Evolutionary conservation across 2,113 vertebrate species (phyloP).

Genomic region (Toxotes chatareus): DNA sequence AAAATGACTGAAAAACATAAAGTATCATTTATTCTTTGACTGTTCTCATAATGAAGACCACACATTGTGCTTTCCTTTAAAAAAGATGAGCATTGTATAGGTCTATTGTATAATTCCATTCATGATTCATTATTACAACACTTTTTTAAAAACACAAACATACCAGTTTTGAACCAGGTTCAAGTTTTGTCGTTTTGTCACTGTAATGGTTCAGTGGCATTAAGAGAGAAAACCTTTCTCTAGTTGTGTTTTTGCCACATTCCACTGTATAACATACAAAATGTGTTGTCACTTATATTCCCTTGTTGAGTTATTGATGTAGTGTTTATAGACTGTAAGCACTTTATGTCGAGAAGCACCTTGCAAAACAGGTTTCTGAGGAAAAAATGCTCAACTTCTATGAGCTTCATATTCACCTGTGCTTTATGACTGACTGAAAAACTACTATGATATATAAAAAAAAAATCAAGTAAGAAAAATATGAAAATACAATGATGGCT

Average conservation of each 20-base stretch:
- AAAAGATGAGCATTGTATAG: neutral
- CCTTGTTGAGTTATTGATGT: neutral
- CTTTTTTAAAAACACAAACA: neutral
- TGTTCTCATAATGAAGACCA: neutral
- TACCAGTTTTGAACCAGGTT: neutral
- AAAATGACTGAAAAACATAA: constrained; percentile 19
- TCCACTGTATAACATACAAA: neutral
- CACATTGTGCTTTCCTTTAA: neutral
- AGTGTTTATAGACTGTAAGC: neutral
- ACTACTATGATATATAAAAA: constrained; percentile 26
- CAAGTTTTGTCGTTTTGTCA: neutral
- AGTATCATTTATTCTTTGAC: constrained; percentile 34
- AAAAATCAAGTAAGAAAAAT: constrained; percentile 16
- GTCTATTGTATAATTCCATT: neutral
- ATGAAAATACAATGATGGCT: constrained; percentile 12
- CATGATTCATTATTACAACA: constrained; percentile 9
- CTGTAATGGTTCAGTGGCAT: neutral
- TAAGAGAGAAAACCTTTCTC: neutral
- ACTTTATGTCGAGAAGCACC: constrained; percentile 7
- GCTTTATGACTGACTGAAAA: constrained; percentile 16
- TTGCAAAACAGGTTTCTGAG: neutral
- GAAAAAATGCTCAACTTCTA: neutral
- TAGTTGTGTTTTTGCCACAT: neutral
- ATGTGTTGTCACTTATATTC: constrained; percentile 4
- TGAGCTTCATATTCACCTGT: neutral